These are phyloP conservation scores for Crocodylus rhombifer DNA, from an alignment of 2,797 vertebrate species.

Conservation along the genomic window DNA sequence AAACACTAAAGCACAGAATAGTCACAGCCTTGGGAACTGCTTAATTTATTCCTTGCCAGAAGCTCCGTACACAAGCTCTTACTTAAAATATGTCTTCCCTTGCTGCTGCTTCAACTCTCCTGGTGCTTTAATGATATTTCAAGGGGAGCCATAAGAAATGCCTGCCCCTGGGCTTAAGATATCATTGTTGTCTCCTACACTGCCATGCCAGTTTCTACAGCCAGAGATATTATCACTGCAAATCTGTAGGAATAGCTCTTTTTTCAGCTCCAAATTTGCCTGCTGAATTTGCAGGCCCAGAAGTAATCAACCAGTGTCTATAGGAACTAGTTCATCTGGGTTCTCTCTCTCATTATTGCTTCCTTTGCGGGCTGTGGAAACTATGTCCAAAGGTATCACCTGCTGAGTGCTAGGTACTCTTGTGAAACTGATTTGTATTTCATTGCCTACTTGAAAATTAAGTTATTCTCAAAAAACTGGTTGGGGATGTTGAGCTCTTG, in stretches of 20 bases:
- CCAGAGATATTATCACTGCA: neutral
- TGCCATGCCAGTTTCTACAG: neutral
- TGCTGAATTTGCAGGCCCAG: neutral
- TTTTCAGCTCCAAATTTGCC: neutral
- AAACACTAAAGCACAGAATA: constrained; percentile 1
- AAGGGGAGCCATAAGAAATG: neutral
- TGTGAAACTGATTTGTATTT: neutral
- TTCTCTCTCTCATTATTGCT: neutral
- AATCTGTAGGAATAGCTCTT: constrained; percentile 20
- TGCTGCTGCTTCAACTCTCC: neutral
- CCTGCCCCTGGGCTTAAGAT: neutral
- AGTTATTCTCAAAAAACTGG: neutral
- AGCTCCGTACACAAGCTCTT: neutral
- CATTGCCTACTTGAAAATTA: neutral
- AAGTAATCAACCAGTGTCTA: neutral
- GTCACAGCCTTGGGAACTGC: neutral
- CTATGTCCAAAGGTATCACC: neutral
- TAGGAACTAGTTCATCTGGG: neutral
- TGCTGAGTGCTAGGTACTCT: neutral
- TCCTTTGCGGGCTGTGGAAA: neutral
- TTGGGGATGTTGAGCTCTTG: neutral
- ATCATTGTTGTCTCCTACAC: constrained; percentile 1
- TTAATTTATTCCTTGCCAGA: constrained; percentile 32
- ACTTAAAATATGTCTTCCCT: constrained; percentile 26
- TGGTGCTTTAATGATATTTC: constrained; percentile 38